Evolutionary conservation across 2,113 vertebrate species (phyloP).

Genomic region (Saimiri boliviensis): DNA sequence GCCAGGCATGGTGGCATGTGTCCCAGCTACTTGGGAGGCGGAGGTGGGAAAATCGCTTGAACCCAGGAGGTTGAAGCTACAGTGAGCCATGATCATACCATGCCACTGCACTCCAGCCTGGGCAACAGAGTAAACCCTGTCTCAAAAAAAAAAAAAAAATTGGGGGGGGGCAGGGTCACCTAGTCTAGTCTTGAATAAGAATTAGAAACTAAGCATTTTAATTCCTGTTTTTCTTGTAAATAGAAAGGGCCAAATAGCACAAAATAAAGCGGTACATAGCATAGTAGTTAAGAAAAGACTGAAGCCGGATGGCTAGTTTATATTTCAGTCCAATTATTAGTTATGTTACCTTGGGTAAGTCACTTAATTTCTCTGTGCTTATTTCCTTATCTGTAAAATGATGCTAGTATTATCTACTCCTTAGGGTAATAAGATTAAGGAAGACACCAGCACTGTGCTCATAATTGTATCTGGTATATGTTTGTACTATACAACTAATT

Average conservation of each 20-base stretch:
- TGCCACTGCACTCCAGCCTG: too few species aligned
- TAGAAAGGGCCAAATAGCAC: neutral
- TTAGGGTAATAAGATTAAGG: neutral
- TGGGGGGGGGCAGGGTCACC: rapidly evolving
- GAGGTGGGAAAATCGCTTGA: too few species aligned
- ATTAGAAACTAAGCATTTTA: neutral
- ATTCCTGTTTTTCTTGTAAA: neutral
- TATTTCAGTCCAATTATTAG: neutral
- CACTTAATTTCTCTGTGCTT: neutral
- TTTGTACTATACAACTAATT: neutral
- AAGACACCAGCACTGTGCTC: neutral
- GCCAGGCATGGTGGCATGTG: too few species aligned
- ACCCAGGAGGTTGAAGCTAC: too few species aligned
- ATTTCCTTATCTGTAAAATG: neutral
- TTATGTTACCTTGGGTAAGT: neutral
- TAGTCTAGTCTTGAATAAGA: neutral
- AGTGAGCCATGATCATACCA: too few species aligned
- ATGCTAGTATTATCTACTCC: neutral
- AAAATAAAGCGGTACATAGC: neutral
- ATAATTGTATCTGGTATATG: neutral
- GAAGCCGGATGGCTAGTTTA: neutral
- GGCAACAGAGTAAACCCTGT: too few species aligned
- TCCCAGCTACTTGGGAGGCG: too few species aligned
- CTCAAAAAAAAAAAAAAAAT: too few species aligned
- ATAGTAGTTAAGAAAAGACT: neutral